Conservation (phyloP, 2,888 invertebrate genomes). For the Campaea margaritaria region DNA sequence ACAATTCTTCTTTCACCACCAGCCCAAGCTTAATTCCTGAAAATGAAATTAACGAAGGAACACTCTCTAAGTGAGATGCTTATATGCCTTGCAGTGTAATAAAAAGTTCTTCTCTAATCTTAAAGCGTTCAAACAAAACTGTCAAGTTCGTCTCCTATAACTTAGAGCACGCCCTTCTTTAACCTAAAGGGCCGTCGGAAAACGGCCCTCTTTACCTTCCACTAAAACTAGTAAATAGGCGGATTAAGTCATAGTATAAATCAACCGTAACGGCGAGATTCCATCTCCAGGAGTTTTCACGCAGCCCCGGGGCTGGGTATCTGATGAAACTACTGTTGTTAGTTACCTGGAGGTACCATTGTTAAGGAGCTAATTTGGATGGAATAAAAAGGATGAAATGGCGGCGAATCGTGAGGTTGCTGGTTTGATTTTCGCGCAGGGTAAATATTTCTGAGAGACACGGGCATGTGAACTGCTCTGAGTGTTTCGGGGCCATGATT, state of each 20-base stretch:
- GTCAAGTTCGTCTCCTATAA: slow-evolving; percentile 17
- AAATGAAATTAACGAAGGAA: too few species aligned
- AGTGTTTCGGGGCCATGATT: too few species aligned
- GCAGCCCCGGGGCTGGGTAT: slow-evolving; percentile 6
- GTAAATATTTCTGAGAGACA: background rate
- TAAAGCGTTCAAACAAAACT: too few species aligned
- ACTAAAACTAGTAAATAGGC: slow-evolving; percentile 83
- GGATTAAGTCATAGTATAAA: slow-evolving; percentile 80
- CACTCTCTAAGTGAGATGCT: too few species aligned
- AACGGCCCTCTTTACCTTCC: slow-evolving; percentile 80
- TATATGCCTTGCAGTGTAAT: too few species aligned
- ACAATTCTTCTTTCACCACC: too few species aligned
- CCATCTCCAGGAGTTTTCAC: slow-evolving; percentile 22
- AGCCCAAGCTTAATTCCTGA: too few species aligned
- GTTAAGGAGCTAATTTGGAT: background rate
- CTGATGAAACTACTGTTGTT: slow-evolving; percentile 26
- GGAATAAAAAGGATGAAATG: too few species aligned
- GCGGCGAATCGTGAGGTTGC: too few species aligned
- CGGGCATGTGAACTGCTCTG: too few species aligned
- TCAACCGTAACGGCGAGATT: slow-evolving; percentile 57
- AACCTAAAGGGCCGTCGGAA: slow-evolving; percentile 68
- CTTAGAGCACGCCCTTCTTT: slow-evolving; percentile 39
- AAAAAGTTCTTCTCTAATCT: too few species aligned
- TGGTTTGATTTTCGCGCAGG: background rate
- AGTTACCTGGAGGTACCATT: slow-evolving; percentile 19